phyloP scores from a whole-genome alignment of 2,797 vertebrate species.

The Platalea minor region DNA sequence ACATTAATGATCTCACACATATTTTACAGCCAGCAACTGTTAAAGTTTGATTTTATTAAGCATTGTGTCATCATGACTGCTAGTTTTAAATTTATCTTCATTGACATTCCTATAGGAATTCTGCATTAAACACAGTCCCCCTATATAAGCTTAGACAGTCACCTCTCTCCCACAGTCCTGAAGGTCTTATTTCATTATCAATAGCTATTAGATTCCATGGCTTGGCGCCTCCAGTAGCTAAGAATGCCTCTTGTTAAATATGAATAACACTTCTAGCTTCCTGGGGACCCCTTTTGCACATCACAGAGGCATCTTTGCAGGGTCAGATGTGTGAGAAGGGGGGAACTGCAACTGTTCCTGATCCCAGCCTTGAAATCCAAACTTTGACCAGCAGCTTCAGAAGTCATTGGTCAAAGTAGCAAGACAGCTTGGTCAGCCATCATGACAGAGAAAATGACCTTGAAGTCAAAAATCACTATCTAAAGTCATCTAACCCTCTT shows the following conservation, averaged over 20 bases:
- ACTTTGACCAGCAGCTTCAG: neutral
- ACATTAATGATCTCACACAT: neutral
- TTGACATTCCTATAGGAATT: neutral
- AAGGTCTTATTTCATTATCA: neutral
- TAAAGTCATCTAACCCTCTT: neutral
- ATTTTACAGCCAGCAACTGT: neutral
- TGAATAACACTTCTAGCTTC: neutral
- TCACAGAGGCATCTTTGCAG: neutral
- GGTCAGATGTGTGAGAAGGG: neutral
- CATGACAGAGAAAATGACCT: constrained; percentile 27
- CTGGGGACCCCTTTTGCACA: neutral
- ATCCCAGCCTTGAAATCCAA: neutral
- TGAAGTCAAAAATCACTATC: constrained; percentile 22
- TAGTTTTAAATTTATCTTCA: neutral
- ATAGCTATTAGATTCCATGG: neutral
- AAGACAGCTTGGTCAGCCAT: neutral
- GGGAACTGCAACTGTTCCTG: neutral
- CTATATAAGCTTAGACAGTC: neutral
- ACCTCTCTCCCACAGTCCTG: neutral
- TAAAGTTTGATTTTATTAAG: neutral
- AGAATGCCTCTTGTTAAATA: neutral
- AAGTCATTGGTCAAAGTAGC: constrained; percentile 16
- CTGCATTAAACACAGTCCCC: neutral
- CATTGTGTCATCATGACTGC: neutral
- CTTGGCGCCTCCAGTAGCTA: rapidly evolving